phyloP scores from a whole-genome alignment of 2,797 vertebrate species.

The Danio jaintianensis region DNA sequence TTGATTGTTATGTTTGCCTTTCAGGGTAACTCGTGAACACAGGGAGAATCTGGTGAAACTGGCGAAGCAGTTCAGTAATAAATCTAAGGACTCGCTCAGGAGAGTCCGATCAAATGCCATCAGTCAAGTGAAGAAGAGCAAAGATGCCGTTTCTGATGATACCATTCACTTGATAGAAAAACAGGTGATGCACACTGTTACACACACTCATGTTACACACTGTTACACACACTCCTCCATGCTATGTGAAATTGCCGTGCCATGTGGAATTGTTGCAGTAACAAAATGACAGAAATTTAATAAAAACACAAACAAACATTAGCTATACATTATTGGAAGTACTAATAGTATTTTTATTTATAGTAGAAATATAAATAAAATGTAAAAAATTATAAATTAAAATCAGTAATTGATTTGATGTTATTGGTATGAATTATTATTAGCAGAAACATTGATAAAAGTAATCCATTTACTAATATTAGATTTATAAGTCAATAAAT shows the following conservation, averaged over 20 bases:
- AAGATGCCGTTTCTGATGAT: conserved; percentile 88
- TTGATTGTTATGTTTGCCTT: conserved; percentile 9
- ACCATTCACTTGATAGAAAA: conserved; percentile 90
- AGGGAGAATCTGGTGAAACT: conserved; percentile 88
- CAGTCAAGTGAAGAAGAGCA: conserved; percentile 84
- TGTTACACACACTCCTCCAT: too few species aligned
- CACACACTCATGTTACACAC: too few species aligned
- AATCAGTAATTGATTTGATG: too few species aligned
- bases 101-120: conserved; percentile 83
- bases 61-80: conserved; percentile 92
- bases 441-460: too few species aligned
- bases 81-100: conserved; percentile 92
- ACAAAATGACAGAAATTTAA: background rate
- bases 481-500: too few species aligned
- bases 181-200: conserved; percentile 78
- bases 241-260: too few species aligned
- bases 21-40: conserved; percentile 92
- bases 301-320: background rate
- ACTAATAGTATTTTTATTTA: background rate
- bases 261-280: background rate
- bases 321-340: background rate
- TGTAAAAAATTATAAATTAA: too few species aligned
- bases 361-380: background rate
- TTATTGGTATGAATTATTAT: too few species aligned
- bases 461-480: too few species aligned